Percentiles rank a stretch among this genome's conserved stretches.
Evolutionary conservation across 2,797 vertebrate genomes (phyloP).

Genomic region (Ceyx erithaca): DNA sequence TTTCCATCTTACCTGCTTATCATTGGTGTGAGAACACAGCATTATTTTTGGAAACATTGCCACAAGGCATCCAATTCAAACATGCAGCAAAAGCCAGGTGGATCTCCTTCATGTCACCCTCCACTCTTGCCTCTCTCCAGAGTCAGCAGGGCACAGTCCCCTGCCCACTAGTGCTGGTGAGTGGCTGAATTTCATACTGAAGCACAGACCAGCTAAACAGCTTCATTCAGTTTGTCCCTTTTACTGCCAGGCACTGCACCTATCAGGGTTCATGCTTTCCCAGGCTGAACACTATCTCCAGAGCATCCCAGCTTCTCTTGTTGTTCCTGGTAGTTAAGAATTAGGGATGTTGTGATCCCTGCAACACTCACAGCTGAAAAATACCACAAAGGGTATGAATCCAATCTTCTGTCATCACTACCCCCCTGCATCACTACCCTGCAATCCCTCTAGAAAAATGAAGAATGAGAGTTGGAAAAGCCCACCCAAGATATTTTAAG

Average conservation of each 20-base stretch:
- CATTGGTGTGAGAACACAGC: not conserved
- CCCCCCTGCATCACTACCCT: not conserved
- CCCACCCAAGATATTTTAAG: not conserved
- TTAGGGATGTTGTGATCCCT: not conserved
- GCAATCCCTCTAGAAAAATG: not conserved
- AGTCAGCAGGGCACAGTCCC: not conserved
- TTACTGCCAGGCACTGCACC: not conserved
- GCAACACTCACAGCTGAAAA: not conserved
- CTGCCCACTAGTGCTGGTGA: not conserved
- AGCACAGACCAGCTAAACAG: not conserved
- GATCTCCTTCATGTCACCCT: not conserved
- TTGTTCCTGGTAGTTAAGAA: not conserved
- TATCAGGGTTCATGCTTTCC: not conserved
- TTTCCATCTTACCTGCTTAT: not conserved
- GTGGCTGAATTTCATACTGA: not conserved
- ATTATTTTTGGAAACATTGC: not conserved
- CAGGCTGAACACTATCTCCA: not conserved
- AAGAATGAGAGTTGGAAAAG: not conserved
- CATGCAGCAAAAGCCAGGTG: not conserved
- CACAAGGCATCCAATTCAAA: not conserved
- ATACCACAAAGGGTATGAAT: not conserved
- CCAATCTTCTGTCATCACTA: not conserved
- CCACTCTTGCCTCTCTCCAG: not conserved
- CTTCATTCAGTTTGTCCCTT: not conserved
- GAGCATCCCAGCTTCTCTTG: not conserved